Conservation (phyloP, 1,140 invertebrate genomes). For the Eumeta japonica region DNA sequence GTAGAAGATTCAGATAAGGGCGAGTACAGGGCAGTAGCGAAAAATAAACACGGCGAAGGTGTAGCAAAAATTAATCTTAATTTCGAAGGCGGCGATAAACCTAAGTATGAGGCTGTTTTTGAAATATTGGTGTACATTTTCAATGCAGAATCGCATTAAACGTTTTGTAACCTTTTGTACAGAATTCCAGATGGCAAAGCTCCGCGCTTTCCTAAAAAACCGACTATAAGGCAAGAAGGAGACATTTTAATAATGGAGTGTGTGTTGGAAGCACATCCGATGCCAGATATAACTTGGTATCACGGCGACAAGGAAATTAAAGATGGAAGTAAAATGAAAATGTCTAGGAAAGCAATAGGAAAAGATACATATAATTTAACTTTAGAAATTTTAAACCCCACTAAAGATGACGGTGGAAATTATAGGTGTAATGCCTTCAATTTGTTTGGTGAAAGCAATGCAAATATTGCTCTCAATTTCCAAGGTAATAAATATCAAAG, state of each 20-base stretch:
- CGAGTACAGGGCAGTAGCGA: constrained; percentile 90
- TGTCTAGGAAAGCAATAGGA: constrained; percentile 78
- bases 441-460: constrained; percentile 97
- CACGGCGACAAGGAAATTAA: constrained; percentile 81
- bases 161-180: constrained; percentile 44
- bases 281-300: constrained; percentile 94
- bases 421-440: constrained; percentile 99
- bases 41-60: constrained; percentile 89
- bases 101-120: constrained; percentile 68
- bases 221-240: constrained; percentile 92
- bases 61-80: constrained; percentile 94
- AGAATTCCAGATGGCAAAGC: constrained; percentile 94
- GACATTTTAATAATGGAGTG: constrained; percentile 95
- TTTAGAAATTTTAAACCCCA: constrained; percentile 91
- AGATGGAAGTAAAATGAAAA: constrained; percentile 80
- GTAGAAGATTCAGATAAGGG: constrained; percentile 86
- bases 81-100: constrained; percentile 85
- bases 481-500: constrained; percentile 88
- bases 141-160: no score
- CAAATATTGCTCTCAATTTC: constrained; percentile 99
- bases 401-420: constrained; percentile 92
- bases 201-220: constrained; percentile 95
- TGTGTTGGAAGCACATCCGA: constrained; percentile 89
- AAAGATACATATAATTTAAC: constrained; percentile 89
- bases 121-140: no score